Percentiles rank a stretch among this genome's conserved stretches.
phyloP scores from a whole-genome alignment of 2,113 vertebrate genomes.

The Corythornis cristatus region DNA sequence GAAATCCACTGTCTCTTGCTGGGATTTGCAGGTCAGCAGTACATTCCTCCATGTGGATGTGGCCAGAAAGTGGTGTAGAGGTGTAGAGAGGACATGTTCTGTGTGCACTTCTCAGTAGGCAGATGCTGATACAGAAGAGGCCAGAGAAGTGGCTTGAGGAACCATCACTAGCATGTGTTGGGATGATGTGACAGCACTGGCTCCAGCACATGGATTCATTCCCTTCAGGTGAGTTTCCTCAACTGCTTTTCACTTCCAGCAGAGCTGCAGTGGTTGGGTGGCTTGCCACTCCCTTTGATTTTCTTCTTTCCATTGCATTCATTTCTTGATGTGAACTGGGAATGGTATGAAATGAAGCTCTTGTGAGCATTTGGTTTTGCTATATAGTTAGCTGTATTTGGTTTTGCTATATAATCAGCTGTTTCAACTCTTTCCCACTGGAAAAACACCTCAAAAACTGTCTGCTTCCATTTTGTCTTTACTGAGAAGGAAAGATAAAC shows the following conservation, averaged over 20 bases:
- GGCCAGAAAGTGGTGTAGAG: rapidly evolving
- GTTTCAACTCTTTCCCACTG: neutral
- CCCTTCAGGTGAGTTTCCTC: neutral
- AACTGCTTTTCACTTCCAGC: neutral
- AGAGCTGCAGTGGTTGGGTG: neutral
- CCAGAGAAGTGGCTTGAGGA: neutral
- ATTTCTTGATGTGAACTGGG: neutral
- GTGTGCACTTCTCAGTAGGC: neutral
- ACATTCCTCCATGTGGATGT: rapidly evolving
- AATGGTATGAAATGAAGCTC: neutral
- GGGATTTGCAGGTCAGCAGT: neutral
- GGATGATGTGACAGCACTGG: neutral
- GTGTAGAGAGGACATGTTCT: neutral
- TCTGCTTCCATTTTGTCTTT: neutral
- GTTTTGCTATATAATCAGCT: neutral
- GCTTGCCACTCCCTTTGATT: rapidly evolving
- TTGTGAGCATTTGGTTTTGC: neutral
- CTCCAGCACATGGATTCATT: rapidly evolving
- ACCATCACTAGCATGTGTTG: rapidly evolving
- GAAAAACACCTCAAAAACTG: neutral
- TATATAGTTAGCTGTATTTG: neutral
- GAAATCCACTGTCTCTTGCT: neutral
- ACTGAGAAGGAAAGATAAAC: neutral
- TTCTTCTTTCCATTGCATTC: neutral
- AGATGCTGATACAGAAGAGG: neutral